phyloP scores from a whole-genome alignment of 2,797 vertebrate genomes.

The Syndactyla subalaris region DNA sequence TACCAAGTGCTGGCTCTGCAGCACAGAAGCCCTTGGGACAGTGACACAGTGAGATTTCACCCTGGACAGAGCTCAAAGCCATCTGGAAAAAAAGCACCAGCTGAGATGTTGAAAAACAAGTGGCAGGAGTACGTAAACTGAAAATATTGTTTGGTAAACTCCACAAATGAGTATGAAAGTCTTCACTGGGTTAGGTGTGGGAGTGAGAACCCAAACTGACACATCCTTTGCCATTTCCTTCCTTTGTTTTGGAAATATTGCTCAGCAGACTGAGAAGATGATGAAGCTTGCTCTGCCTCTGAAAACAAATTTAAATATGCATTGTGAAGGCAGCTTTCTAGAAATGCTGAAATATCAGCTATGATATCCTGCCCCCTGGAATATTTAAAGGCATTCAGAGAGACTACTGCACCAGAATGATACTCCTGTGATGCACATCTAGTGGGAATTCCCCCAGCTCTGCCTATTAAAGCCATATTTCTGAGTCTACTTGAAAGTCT shows the following conservation, averaged over 20 bases:
- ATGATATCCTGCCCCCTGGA: not conserved
- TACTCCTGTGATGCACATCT: not conserved
- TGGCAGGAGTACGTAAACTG: not conserved
- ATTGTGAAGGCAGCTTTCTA: not conserved
- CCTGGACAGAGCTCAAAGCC: not conserved
- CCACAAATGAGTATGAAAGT: not conserved
- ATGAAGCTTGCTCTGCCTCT: not conserved
- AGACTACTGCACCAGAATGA: not conserved
- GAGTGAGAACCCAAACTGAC: not conserved
- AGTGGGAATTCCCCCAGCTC: not conserved
- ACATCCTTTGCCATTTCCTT: not conserved
- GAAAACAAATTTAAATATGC: not conserved
- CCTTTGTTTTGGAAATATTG: not conserved
- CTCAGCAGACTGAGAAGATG: not conserved
- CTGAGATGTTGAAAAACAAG: not conserved
- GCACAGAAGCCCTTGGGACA: not conserved
- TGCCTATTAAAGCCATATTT: not conserved
- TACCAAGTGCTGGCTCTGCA: not conserved
- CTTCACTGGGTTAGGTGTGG: not conserved
- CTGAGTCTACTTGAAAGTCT: not conserved
- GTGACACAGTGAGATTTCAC: not conserved
- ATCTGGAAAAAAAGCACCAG: not conserved
- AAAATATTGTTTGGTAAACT: not conserved
- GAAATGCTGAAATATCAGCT: not conserved
- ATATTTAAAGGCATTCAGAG: not conserved